These are phyloP conservation scores for Gymnodraco acuticeps DNA, from an alignment of 2,797 vertebrate genomes.

Conservation along the genomic window DNA sequence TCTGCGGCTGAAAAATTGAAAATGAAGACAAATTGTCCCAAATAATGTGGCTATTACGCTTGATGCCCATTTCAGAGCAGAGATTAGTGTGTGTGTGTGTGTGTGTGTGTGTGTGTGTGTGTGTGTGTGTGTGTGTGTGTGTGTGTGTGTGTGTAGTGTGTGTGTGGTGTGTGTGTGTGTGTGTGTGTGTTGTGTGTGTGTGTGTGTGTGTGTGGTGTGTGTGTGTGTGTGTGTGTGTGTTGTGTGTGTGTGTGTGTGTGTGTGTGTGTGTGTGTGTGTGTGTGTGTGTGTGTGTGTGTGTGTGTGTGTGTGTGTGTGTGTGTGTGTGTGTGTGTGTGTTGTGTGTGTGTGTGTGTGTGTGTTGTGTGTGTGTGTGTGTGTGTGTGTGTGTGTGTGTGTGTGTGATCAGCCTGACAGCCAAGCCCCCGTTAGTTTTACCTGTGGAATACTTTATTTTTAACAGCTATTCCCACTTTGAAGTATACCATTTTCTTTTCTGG, in stretches of 20 bases:
- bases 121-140: constrained; percentile 19
- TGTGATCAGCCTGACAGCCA: constrained; percentile 19
- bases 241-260: too few species aligned
- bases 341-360: too few species aligned
- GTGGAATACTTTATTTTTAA: constrained; percentile 3
- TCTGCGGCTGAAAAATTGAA: constrained; percentile 53
- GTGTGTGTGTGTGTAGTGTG: too few species aligned
- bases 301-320: too few species aligned
- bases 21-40: constrained; percentile 66
- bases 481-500: constrained; percentile 38
- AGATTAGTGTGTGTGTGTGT: not conserved
- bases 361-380: too few species aligned
- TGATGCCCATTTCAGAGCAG: constrained; percentile 50
- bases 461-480: constrained; percentile 18
- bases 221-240: too few species aligned
- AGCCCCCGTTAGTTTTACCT: constrained; percentile 14
- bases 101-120: not conserved
- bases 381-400: constrained; percentile 11
- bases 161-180: too few species aligned
- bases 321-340: too few species aligned
- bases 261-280: too few species aligned
- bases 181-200: too few species aligned
- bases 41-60: constrained; percentile 58
- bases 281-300: too few species aligned
- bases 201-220: too few species aligned